Percentiles rank a stretch among this genome's conserved stretches.
phyloP scores from a whole-genome alignment of 2,113 vertebrate species.

The Morone saxatilis region DNA sequence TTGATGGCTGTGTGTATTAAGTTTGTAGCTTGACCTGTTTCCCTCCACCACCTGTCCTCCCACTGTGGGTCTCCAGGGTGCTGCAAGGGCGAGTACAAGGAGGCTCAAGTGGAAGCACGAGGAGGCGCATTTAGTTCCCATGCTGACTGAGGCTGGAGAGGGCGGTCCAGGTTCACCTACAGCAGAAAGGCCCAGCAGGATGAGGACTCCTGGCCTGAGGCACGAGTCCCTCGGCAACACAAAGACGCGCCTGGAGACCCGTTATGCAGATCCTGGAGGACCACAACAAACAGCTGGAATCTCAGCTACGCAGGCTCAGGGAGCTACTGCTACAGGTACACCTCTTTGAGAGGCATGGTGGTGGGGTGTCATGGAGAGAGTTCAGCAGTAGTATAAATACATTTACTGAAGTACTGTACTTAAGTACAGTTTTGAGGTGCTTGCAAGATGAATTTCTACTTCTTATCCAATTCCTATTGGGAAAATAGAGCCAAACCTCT shows the following conservation, averaged over 20 bases:
- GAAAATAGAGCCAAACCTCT: too few relatives aligned
- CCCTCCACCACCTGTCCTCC: conserved; percentile 20
- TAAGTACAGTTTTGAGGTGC: background rate
- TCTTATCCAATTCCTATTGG: background rate
- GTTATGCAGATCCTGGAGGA: conserved; percentile 99
- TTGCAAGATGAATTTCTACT: background rate
- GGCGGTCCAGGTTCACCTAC: conserved; percentile 74
- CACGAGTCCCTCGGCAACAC: conserved; percentile 95
- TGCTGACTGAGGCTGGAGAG: conserved; percentile 86
- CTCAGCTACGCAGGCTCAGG: conserved; percentile 92
- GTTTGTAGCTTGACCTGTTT: conserved; percentile 37
- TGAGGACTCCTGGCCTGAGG: conserved; percentile 95
- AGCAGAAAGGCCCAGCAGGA: conserved; percentile 83
- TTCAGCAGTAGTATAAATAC: background rate
- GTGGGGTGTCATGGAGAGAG: background rate
- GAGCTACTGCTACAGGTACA: conserved; percentile 96
- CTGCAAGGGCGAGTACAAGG: conserved; percentile 96
- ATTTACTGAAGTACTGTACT: background rate
- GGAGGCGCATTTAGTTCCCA: conserved; percentile 91
- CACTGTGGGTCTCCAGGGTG: conserved; percentile 84
- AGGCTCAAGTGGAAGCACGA: conserved; percentile 97
- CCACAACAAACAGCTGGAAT: conserved; percentile 98
- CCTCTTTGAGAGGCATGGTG: background rate
- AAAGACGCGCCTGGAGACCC: conserved; percentile 98
- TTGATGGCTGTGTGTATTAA: background rate